Percentiles rank a stretch among this genome's conserved stretches.
phyloP scores from a whole-genome alignment of 2,797 vertebrate genomes.

The Xenentodon cancila region DNA sequence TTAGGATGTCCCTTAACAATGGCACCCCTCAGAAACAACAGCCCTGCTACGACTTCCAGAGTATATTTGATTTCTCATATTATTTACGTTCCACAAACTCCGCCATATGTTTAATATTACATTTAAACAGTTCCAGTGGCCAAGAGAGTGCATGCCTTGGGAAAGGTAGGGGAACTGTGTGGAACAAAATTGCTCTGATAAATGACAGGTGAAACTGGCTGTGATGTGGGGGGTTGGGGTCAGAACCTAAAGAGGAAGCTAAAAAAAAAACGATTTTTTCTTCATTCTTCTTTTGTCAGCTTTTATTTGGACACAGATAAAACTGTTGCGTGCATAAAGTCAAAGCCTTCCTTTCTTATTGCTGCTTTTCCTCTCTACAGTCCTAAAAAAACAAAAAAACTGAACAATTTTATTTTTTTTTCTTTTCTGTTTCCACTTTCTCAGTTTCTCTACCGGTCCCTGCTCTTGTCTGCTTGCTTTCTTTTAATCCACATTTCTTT shows the following conservation, averaged over 20 bases:
- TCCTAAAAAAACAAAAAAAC: slow-evolving; percentile 26
- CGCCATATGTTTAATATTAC: slow-evolving; percentile 82
- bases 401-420: slow-evolving; percentile 51
- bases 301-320: slow-evolving; percentile 58
- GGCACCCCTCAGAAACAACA: slow-evolving; percentile 57
- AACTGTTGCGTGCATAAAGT: slow-evolving; percentile 56
- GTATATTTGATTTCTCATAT: slow-evolving; percentile 84
- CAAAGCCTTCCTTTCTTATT: slow-evolving; percentile 66
- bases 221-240: slow-evolving; percentile 36
- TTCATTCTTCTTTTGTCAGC: slow-evolving; percentile 37
- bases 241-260: slow-evolving; percentile 15
- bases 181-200: slow-evolving; percentile 60
- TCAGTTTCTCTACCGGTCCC: no score
- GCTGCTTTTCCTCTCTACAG: slow-evolving; percentile 37
- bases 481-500: slow-evolving; percentile 7
- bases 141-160: slow-evolving; percentile 53
- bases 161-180: slow-evolving; percentile 57
- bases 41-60: slow-evolving; percentile 55
- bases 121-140: slow-evolving; percentile 77
- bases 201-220: slow-evolving; percentile 76
- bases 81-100: slow-evolving; percentile 80
- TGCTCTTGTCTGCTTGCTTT: slow-evolving; percentile 4
- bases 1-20: slow-evolving; percentile 55
- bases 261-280: slow-evolving; percentile 34
- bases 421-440: slow-evolving; percentile 24